These are phyloP conservation scores for Spodoptera picta DNA, from an alignment of 2,888 invertebrate species.

Conservation along the genomic window DNA sequence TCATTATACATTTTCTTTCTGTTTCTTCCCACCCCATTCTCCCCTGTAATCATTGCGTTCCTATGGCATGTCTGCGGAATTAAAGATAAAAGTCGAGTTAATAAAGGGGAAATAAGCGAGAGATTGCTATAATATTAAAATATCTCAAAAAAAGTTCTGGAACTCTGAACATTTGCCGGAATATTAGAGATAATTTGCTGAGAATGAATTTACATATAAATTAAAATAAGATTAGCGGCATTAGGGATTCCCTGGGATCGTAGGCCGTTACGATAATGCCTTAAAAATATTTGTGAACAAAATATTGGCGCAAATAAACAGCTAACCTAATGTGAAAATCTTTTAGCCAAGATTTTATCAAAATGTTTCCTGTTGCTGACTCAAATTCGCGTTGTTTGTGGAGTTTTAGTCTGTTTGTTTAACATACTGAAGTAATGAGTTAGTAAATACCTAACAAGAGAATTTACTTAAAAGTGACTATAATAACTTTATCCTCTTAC, in stretches of 20 bases:
- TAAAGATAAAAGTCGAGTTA: constrained; percentile 76
- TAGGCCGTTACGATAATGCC: constrained; percentile 41
- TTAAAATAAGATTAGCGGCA: constrained; percentile 73
- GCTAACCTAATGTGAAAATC: constrained; percentile 37
- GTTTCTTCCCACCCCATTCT: constrained; percentile 66
- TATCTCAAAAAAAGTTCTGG: constrained; percentile 66
- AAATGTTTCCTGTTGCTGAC: constrained; percentile 24
- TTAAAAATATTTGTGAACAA: constrained; percentile 56
- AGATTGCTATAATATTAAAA: constrained; percentile 76
- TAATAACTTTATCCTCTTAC: too few relatives aligned
- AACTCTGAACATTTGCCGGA: constrained; percentile 65
- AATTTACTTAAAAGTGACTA: too few relatives aligned
- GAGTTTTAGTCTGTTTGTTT: too few relatives aligned
- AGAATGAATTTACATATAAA: constrained; percentile 75
- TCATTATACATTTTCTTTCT: constrained; percentile 77
- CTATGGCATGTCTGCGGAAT: constrained; percentile 73
- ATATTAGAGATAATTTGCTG: constrained; percentile 71
- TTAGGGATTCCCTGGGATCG: constrained; percentile 61
- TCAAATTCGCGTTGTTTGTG: background rate
- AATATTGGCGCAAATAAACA: constrained; percentile 54
- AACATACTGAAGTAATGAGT: too few relatives aligned
- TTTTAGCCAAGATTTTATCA: constrained; percentile 22
- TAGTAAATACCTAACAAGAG: too few relatives aligned
- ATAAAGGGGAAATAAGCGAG: constrained; percentile 72
- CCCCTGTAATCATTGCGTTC: constrained; percentile 74